Percentiles rank a stretch among this genome's conserved stretches.
Conservation (phyloP, 2,888 invertebrate species). For the Sabatieria punctata region DNA sequence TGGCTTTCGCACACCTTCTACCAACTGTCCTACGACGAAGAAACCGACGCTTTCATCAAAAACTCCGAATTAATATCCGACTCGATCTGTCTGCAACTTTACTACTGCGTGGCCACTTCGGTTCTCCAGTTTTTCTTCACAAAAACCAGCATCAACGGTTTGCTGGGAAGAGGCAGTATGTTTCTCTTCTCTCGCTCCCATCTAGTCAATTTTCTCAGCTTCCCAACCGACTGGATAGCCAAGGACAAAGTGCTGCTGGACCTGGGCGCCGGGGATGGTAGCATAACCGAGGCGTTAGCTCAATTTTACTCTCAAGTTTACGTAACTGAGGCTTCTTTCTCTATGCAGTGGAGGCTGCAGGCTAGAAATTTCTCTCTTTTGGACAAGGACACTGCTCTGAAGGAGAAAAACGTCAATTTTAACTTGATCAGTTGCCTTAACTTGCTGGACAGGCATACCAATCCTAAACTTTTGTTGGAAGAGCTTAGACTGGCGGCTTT, state of each 20-base stretch:
- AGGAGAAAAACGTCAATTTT: not conserved
- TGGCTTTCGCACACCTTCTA: too few species aligned
- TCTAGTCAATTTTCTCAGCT: not conserved
- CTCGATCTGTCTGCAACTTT: conserved; percentile 69
- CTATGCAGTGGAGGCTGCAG: conserved; percentile 64
- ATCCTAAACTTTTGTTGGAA: conserved; percentile 57
- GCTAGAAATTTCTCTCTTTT: conserved; percentile 58
- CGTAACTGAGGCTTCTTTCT: conserved; percentile 74
- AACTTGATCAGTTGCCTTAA: conserved; percentile 61
- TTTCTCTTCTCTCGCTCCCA: conserved; percentile 69
- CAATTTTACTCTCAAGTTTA: conserved; percentile 54
- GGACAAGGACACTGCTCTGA: conserved; percentile 12
- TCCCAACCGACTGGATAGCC: not conserved
- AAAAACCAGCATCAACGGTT: conserved; percentile 87
- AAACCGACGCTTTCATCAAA: conserved; percentile 51
- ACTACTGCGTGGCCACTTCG: conserved; percentile 69
- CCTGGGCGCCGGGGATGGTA: conserved; percentile 88
- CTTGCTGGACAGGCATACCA: conserved; percentile 76
- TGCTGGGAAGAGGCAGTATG: conserved; percentile 63
- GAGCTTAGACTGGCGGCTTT: conserved; percentile 54
- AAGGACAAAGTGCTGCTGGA: conserved; percentile 45
- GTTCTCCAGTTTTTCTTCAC: conserved; percentile 75
- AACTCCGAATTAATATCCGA: conserved; percentile 60
- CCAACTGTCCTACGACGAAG: conserved; percentile 44
- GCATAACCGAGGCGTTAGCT: conserved; percentile 63